Percentiles rank a stretch among this genome's conserved stretches.
phyloP scores from a whole-genome alignment of 2,797 vertebrate species.

The Pterois miles region DNA sequence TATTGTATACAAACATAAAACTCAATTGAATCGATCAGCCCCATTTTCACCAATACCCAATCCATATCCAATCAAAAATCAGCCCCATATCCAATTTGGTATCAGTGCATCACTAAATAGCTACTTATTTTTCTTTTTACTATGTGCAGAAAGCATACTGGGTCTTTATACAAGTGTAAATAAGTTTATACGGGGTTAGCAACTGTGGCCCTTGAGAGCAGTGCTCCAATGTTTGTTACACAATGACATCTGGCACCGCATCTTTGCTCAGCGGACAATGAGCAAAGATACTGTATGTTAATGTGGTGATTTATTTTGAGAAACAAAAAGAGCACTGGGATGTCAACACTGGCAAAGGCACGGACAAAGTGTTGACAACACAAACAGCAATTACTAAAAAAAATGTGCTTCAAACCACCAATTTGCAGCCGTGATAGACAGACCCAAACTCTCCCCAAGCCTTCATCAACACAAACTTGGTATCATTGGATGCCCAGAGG shows the following conservation, averaged over 20 bases:
- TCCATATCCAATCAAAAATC: too few relatives aligned
- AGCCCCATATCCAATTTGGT: too few relatives aligned
- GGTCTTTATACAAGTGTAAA: not conserved
- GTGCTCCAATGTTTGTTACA: not conserved
- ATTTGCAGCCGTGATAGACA: not conserved
- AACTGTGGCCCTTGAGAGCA: not conserved
- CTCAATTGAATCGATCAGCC: too few relatives aligned
- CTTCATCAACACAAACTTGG: not conserved
- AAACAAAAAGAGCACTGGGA: not conserved
- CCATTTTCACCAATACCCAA: too few relatives aligned
- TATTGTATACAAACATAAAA: too few relatives aligned
- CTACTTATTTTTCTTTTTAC: not conserved
- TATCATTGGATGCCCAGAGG: not conserved
- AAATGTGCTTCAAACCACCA: not conserved
- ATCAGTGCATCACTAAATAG: not conserved
- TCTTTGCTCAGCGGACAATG: conserved; percentile 3
- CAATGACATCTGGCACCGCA: conserved; percentile 18
- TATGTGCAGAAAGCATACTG: not conserved
- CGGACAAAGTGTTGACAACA: conserved; percentile 1
- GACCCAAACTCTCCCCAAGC: not conserved
- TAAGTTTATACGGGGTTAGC: not conserved
- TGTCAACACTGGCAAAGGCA: conserved; percentile 10
- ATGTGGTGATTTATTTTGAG: conserved; percentile 1
- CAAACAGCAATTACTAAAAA: not conserved
- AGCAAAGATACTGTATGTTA: too few relatives aligned